Evolutionary conservation across 2,888 invertebrate species (phyloP).

Genomic region (Acanthosepion pharaonis): DNA sequence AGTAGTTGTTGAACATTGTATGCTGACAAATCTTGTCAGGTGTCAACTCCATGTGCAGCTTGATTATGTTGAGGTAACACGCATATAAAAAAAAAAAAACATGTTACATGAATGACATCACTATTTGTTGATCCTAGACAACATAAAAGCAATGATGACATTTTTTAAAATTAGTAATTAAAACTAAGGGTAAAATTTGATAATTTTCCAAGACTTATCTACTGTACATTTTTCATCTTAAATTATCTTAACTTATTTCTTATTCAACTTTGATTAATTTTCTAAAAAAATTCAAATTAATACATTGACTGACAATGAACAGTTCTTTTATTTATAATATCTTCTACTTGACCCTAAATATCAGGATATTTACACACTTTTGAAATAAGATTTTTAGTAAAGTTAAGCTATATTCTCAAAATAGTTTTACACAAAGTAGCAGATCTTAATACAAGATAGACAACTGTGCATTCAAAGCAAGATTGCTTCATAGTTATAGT

Average conservation of each 20-base stretch:
- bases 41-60: background rate
- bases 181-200: background rate
- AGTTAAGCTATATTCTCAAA: too few relatives aligned
- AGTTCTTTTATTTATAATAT: too few relatives aligned
- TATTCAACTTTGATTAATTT: too few relatives aligned
- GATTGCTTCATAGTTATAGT: too few relatives aligned
- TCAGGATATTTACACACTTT: too few relatives aligned
- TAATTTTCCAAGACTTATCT: background rate
- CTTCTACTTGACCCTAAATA: too few relatives aligned
- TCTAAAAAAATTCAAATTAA: too few relatives aligned
- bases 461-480: too few relatives aligned
- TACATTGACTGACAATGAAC: too few relatives aligned
- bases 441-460: too few relatives aligned
- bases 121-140: background rate
- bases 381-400: too few relatives aligned
- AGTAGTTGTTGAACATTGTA: background rate
- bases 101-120: background rate
- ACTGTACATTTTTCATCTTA: background rate
- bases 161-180: background rate
- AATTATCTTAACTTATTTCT: background rate
- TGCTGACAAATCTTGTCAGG: background rate
- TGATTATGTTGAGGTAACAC: background rate
- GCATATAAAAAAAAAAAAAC: background rate
- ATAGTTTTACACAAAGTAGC: too few relatives aligned
- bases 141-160: conserved; percentile 2